Conservation (phyloP, 1,140 invertebrate species). For the Dufourea novaeangliae region DNA sequence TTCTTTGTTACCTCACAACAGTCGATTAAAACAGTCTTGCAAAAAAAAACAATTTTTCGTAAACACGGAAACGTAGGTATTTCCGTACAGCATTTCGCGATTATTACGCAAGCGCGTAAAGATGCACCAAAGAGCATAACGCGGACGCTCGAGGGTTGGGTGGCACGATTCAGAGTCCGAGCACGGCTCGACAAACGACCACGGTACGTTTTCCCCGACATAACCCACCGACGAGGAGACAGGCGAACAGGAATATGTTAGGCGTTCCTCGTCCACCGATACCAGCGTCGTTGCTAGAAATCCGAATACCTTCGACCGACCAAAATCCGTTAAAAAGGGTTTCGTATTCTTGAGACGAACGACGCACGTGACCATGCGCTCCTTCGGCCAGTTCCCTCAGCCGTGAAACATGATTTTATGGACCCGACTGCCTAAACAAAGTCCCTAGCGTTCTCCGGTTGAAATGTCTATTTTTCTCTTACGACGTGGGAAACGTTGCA, state of each 20-base stretch:
- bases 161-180: not conserved
- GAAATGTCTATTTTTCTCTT: not conserved
- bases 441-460: no score
- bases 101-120: conserved; percentile 6
- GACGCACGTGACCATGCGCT: not conserved
- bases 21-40: no score
- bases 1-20: no score
- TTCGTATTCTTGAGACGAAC: not conserved
- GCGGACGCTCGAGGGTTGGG: not conserved
- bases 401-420: conserved; percentile 15
- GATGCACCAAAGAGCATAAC: not conserved
- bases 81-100: not conserved
- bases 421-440: not conserved
- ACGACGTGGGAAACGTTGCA: not conserved
- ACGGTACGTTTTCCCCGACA: not conserved
- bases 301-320: not conserved
- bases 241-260: not conserved
- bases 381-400: not conserved
- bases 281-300: not conserved
- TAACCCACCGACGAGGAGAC: no score
- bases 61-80: not conserved
- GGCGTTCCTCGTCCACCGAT: no score
- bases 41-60: no score
- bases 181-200: not conserved
- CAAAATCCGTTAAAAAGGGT: not conserved